phyloP scores from a whole-genome alignment of 2,797 vertebrate species.

The Ctenochaetus hawaiiensis region DNA sequence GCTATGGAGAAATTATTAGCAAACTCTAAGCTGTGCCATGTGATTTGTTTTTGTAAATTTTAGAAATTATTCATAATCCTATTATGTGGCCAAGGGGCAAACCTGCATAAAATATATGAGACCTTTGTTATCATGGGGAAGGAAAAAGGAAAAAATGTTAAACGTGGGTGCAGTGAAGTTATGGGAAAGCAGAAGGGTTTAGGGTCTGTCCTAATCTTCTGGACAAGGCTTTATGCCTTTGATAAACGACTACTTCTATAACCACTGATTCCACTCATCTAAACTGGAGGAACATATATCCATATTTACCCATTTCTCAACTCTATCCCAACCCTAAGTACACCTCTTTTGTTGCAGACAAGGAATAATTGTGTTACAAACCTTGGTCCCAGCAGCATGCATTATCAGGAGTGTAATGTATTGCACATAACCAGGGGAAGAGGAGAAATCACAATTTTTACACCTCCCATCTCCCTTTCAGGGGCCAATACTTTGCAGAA shows the following conservation, averaged over 20 bases:
- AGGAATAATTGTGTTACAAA: constrained; percentile 92
- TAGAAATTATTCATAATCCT: constrained; percentile 99
- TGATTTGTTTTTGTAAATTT: constrained; percentile 99
- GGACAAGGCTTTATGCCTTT: constrained; percentile 87
- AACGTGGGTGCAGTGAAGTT: constrained; percentile 90
- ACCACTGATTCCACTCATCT: constrained; percentile 86
- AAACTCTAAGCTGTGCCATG: constrained; percentile 98
- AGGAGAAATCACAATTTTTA: constrained; percentile 92
- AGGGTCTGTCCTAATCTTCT: constrained; percentile 90
- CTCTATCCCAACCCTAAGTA: constrained; percentile 83
- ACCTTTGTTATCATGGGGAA: constrained; percentile 91
- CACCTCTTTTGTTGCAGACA: constrained; percentile 86
- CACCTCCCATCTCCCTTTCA: constrained; percentile 95
- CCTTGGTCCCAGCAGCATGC: constrained; percentile 84
- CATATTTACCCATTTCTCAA: constrained; percentile 72
- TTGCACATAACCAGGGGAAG: constrained; percentile 89
- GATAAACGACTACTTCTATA: constrained; percentile 89
- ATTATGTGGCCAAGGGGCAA: constrained; percentile 93
- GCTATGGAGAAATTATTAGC: constrained; percentile 98
- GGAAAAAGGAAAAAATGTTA: constrained; percentile 90
- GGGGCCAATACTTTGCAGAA: constrained; percentile 93
- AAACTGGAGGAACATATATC: constrained; percentile 84
- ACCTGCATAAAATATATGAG: constrained; percentile 94
- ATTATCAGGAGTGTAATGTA: constrained; percentile 87
- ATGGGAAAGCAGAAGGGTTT: constrained; percentile 92